Conservation (phyloP, 2,888 invertebrate species). For the Biston betularia region DNA sequence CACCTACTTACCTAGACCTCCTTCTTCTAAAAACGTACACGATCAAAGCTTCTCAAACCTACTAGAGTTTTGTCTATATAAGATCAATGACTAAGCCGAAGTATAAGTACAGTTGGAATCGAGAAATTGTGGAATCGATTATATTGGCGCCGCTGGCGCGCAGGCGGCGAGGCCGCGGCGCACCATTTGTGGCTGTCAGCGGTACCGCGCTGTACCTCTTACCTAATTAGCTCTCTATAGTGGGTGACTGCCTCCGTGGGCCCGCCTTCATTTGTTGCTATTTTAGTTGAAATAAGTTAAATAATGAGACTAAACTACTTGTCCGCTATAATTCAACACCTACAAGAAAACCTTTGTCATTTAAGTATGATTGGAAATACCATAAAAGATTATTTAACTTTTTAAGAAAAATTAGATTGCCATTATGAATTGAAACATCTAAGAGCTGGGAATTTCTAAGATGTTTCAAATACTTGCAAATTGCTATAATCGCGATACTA, state of each 20-base stretch:
- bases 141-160: conserved; percentile 68
- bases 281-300: conserved; percentile 50
- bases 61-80: background rate
- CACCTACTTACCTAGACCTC: too few relatives aligned
- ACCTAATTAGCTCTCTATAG: conserved; percentile 79
- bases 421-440: background rate
- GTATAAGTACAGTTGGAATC: conserved; percentile 20
- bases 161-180: conserved; percentile 72
- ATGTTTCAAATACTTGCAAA: background rate
- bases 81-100: conserved; percentile 16
- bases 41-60: conserved; percentile 4
- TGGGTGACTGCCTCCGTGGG: conserved; percentile 74
- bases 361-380: conserved; percentile 22
- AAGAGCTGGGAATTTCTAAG: background rate
- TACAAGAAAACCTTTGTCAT: conserved; percentile 25
- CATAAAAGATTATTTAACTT: conserved; percentile 15
- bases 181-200: conserved; percentile 74
- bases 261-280: conserved; percentile 70
- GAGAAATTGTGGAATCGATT: conserved; percentile 66
- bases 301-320: conserved; percentile 43
- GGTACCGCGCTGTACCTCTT: conserved; percentile 63
- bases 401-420: background rate
- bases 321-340: conserved; percentile 31
- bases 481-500: too few relatives aligned
- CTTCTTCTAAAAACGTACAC: background rate